phyloP scores from a whole-genome alignment of 1,140 invertebrate species.

The Drosophila tropicalis region DNA sequence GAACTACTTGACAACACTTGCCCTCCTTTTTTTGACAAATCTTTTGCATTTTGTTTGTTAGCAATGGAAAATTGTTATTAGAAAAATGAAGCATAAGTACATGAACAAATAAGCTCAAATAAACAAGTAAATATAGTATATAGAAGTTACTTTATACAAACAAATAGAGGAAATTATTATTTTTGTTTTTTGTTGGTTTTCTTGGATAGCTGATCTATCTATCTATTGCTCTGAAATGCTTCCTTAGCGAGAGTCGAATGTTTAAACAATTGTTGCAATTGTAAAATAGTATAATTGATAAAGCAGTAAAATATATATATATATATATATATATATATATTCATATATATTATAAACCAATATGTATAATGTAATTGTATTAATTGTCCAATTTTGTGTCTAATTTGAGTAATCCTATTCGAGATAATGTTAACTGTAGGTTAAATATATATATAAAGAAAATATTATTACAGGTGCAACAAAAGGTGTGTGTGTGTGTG shows the following conservation, averaged over 20 bases:
- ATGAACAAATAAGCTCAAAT: background rate
- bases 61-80: constrained; percentile 31
- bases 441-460: constrained; percentile 49
- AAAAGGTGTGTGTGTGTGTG: background rate
- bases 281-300: constrained; percentile 14
- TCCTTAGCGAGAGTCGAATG: background rate
- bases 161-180: background rate
- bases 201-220: background rate
- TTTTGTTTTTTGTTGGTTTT: background rate
- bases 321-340: constrained; percentile 14
- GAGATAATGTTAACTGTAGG: constrained; percentile 53
- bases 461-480: constrained; percentile 53
- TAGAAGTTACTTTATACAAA: constrained; percentile 3
- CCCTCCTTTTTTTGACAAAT: too few species aligned
- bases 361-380: constrained; percentile 17
- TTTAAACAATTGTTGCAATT: constrained; percentile 11
- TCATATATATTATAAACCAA: too few species aligned
- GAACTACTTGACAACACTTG: too few species aligned
- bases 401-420: constrained; percentile 27
- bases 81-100: background rate
- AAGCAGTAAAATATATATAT: constrained; percentile 13
- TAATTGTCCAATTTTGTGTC: constrained; percentile 33
- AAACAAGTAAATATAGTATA: constrained; percentile 16
- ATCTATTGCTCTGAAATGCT: background rate
- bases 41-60: too few species aligned